These are phyloP conservation scores for Takifugu bimaculatus DNA, from an alignment of 2,113 vertebrate species.

Conservation along the genomic window DNA sequence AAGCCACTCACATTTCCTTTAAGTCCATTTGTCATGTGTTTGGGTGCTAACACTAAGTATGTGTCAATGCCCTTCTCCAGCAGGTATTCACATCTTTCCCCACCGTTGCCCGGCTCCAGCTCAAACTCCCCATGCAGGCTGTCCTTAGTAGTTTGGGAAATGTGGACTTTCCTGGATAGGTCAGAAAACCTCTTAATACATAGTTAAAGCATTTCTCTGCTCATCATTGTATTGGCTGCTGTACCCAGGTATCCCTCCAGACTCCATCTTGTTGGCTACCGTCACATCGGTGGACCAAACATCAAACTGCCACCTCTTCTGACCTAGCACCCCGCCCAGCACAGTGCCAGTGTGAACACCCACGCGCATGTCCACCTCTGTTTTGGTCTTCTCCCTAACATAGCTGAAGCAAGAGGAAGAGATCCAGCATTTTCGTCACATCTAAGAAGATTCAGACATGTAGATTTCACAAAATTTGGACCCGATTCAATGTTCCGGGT, in stretches of 20 bases:
- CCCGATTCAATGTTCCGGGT: too few species aligned
- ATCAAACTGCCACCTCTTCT: conserved; percentile 97
- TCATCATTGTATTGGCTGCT: background rate
- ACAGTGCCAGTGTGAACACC: conserved; percentile 92
- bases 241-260: conserved; percentile 90
- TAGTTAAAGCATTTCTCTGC: background rate
- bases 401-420: conserved; percentile 69
- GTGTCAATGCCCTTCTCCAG: conserved; percentile 91
- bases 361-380: conserved; percentile 93
- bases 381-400: conserved; percentile 90
- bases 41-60: conserved; percentile 81
- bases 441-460: background rate
- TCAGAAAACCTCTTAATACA: conserved; percentile 5
- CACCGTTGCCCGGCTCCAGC: conserved; percentile 83
- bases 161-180: conserved; percentile 84
- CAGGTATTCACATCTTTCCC: conserved; percentile 89
- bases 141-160: conserved; percentile 89
- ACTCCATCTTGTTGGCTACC: conserved; percentile 97
- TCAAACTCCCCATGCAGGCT: conserved; percentile 90
- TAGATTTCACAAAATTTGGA: too few species aligned
- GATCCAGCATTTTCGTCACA: background rate
- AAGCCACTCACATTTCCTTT: conserved; percentile 77
- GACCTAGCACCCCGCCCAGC: conserved; percentile 91
- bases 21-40: conserved; percentile 70
- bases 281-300: conserved; percentile 97